Base-by-base conservation (phyloP, 2,888 invertebrate genomes). In the Ecdyonurus torrentis region DNA sequence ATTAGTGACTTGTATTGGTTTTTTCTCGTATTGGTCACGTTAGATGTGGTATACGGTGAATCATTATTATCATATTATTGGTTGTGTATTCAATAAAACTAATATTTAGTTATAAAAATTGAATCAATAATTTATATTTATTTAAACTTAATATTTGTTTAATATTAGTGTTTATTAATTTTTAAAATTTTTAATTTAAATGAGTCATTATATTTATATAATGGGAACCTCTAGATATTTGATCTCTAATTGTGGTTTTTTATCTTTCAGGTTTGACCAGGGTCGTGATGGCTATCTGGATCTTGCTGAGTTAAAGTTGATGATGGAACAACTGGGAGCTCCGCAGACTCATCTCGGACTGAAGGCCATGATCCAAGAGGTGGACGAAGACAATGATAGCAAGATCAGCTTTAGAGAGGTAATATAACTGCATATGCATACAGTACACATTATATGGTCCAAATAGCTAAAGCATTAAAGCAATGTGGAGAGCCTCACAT, bases 321-420 rank as follows among this genome's bases (percentile, higher is more conserved):
- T 96, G 94, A 96, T 96, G 96, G 97, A 97, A 76, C 87, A 91
- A 65, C 77, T 97, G 63, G 93, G 91, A 10, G 94, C 91, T 1
- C 96, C 97, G 18, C 97, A 97, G 76, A 97, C 97, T 0, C 96
- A 97, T 76, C 79, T 97, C 62, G 91, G 91, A 0, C 81, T 97
- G 24, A 97, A 97, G 74, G 87, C 86, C 52, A 96, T 97, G 94
- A 97, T 97, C 71, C 83, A 87, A 66, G 91, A 91, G 75, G 89
- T 91, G 2, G 91, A 91, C 72, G 91, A 91, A 73, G 91, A 92
- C 72, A 81, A 83, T 52, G 91, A 92, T 74, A 86, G 84, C 66
- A 85, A 84, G 72, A 90, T 97, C 70, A 92, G 90, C 69, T 96
- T 96, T 75, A 83, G 95, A 71, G 96, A 97, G 78, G 84, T 84